phyloP scores from a whole-genome alignment of 2,113 vertebrate genomes.

The Dunckerocampus dactyliophorus region DNA sequence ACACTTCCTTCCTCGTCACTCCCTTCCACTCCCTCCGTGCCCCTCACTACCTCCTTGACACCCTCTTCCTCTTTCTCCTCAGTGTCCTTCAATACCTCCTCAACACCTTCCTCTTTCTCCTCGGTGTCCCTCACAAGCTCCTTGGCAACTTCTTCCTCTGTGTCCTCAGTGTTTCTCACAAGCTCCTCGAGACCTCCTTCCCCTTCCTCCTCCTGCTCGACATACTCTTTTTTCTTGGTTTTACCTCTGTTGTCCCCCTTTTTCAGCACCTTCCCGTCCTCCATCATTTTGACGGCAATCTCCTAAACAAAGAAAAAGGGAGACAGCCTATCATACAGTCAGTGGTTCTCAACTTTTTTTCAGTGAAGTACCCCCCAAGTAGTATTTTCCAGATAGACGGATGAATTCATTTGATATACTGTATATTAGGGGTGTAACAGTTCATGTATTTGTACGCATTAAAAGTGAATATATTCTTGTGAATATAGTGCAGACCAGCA shows the following conservation, averaged over 20 bases:
- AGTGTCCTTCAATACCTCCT: not conserved
- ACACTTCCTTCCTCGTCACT: not conserved
- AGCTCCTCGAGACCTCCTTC: not conserved
- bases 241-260: not conserved
- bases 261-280: not conserved
- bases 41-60: no score
- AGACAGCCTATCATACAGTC: no score
- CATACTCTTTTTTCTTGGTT: not conserved
- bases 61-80: not conserved
- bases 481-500: no score
- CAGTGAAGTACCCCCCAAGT: no score
- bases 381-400: no score
- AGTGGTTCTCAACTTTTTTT: no score
- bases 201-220: not conserved
- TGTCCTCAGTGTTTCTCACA: not conserved
- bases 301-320: not conserved
- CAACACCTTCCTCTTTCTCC: not conserved
- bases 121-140: not conserved
- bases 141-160: not conserved
- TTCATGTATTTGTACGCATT: no score
- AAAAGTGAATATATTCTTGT: no score
- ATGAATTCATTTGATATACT: no score
- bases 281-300: slow-evolving; percentile 2
- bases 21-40: no score
- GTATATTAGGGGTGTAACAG: no score